phyloP scores from a whole-genome alignment of 2,888 invertebrate species.

The Eupithecia centaureata region DNA sequence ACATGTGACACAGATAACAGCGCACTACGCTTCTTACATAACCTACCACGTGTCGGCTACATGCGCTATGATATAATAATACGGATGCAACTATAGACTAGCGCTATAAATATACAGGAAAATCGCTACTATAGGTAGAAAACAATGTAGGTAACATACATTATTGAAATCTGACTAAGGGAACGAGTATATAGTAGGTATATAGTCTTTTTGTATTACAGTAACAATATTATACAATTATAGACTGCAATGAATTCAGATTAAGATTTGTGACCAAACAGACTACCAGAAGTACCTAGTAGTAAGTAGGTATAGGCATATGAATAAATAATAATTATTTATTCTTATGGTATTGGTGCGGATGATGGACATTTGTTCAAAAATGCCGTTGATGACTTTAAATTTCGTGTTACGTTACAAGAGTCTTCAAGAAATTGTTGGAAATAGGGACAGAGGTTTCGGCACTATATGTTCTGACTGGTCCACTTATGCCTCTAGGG shows the following conservation, averaged over 20 bases:
- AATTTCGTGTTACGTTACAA: neutral
- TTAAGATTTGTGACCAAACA: neutral
- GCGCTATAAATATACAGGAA: conserved; percentile 9
- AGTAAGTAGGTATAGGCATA: too few relatives aligned
- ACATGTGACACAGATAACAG: conserved; percentile 30
- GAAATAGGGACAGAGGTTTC: neutral
- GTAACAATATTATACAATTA: too few relatives aligned
- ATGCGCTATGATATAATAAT: conserved; percentile 28
- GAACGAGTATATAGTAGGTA: neutral
- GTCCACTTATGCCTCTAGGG: neutral
- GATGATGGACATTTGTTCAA: neutral
- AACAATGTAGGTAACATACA: neutral
- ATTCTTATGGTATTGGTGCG: neutral
- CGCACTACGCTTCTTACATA: conserved; percentile 30
- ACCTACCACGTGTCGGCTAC: conserved; percentile 33
- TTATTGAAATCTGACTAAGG: neutral
- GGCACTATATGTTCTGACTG: neutral
- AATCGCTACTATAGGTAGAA: neutral
- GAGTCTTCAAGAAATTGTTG: neutral
- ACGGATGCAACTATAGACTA: conserved; percentile 16
- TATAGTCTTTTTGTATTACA: neutral
- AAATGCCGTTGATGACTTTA: neutral
- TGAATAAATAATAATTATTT: too few relatives aligned
- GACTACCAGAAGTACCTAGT: neutral
- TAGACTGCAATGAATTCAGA: neutral